These are phyloP conservation scores for Lagorchestes hirsutus DNA, from an alignment of 2,797 vertebrate species.

Conservation along the genomic window DNA sequence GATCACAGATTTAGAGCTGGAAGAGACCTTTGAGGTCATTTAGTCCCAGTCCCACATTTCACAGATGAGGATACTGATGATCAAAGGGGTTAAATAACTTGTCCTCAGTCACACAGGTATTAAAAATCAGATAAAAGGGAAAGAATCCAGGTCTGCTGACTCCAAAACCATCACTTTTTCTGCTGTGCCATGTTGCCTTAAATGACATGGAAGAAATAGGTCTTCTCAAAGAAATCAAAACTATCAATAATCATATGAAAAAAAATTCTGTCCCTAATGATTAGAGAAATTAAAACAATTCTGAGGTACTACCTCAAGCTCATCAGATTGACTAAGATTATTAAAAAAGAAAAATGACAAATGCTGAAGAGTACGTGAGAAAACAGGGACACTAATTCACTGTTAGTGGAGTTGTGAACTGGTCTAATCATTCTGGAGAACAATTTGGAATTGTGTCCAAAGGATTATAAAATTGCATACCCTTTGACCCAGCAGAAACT, in stretches of 20 bases:
- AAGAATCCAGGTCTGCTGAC: neutral
- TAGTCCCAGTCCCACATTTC: neutral
- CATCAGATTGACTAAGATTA: neutral
- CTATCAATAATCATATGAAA: neutral
- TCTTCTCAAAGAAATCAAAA: neutral
- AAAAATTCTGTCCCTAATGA: neutral
- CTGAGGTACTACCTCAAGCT: neutral
- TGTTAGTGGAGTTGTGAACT: neutral
- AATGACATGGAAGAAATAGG: neutral
- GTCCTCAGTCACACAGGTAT: neutral
- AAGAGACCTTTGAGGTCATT: neutral
- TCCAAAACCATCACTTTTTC: neutral
- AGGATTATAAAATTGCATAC: neutral
- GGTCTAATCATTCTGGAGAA: neutral
- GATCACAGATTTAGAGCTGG: neutral
- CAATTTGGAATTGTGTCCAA: neutral
- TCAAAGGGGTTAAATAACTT: neutral
- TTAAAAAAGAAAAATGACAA: neutral
- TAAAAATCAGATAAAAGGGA: neutral
- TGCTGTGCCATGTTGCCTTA: neutral
- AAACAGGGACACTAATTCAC: neutral
- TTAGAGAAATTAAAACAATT: neutral
- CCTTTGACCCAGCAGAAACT: neutral
- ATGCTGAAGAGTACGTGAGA: neutral
- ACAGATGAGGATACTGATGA: neutral